These are phyloP conservation scores for Pterostichus madidus DNA, from an alignment of 2,888 invertebrate genomes.

Conservation along the genomic window DNA sequence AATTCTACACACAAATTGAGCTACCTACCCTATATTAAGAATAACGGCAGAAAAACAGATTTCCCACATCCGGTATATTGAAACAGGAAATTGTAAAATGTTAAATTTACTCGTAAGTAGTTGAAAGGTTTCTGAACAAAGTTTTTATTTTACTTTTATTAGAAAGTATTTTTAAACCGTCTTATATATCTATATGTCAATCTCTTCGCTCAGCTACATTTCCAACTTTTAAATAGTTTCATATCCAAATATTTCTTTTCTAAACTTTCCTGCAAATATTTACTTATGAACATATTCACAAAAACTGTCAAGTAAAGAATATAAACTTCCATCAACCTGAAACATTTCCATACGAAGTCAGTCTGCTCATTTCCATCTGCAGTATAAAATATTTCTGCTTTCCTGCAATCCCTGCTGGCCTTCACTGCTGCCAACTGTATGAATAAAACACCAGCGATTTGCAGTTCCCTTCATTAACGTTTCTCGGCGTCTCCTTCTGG, in stretches of 20 bases:
- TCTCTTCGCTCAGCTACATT: no score
- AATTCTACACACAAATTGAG: no score
- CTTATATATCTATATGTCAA: no score
- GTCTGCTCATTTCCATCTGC: conserved; percentile 26
- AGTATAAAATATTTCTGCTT: conserved; percentile 47
- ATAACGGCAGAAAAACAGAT: no score
- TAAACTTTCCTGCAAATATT: no score
- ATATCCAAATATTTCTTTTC: not conserved
- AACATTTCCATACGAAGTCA: not conserved
- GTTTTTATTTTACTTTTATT: no score
- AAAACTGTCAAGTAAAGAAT: conserved; percentile 4
- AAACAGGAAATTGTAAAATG: no score
- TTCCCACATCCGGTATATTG: no score
- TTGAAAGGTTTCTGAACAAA: no score
- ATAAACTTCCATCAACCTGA: not conserved
- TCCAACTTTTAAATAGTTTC: not conserved
- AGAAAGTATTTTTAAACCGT: no score
- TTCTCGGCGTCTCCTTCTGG: not conserved
- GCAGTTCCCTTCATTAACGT: conserved; percentile 48
- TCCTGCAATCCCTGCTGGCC: conserved; percentile 36
- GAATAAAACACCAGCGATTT: conserved; percentile 48
- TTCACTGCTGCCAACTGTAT: conserved; percentile 18
- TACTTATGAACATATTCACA: not conserved
- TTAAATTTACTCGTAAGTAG: no score
- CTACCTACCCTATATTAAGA: no score